Conservation (phyloP, 2,113 vertebrate species). For the Climacteris rufus region DNA sequence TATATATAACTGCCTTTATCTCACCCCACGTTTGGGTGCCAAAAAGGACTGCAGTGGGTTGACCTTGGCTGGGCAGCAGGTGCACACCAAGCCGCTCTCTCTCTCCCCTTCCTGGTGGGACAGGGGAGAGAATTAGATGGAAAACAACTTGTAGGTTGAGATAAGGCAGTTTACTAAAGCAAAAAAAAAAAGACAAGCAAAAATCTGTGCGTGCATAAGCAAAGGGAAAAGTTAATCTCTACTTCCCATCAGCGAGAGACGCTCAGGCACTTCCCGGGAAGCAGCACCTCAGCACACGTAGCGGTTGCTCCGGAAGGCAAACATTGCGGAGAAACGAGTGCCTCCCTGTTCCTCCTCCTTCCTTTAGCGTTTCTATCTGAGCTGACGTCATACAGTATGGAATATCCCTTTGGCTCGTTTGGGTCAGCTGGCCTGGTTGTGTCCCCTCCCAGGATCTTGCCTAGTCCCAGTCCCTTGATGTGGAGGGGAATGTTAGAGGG, state of each 20-base stretch:
- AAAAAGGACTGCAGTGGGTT: not conserved
- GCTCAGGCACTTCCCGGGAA: not conserved
- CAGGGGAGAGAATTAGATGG: not conserved
- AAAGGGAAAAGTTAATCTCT: not conserved
- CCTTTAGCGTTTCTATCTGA: not conserved
- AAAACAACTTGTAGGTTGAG: not conserved
- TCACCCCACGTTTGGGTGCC: not conserved
- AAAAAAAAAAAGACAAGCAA: not conserved
- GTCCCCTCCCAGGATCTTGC: not conserved
- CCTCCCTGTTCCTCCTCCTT: not conserved
- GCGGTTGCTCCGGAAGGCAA: not conserved
- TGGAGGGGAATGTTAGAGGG: not conserved
- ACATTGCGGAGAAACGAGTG: not conserved
- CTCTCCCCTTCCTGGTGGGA: not conserved
- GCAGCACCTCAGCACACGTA: not conserved
- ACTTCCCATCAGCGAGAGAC: not conserved
- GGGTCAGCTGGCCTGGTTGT: not conserved
- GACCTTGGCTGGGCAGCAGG: not conserved
- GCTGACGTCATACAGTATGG: not conserved
- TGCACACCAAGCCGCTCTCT: accelerated
- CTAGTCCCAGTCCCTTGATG: not conserved
- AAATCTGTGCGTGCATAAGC: not conserved
- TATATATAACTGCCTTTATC: not conserved
- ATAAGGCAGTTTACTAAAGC: not conserved
- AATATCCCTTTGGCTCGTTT: not conserved